Percentiles rank a stretch among this genome's conserved stretches.
Evolutionary conservation across 2,113 vertebrate genomes (phyloP).

Genomic region (Gambusia affinis): DNA sequence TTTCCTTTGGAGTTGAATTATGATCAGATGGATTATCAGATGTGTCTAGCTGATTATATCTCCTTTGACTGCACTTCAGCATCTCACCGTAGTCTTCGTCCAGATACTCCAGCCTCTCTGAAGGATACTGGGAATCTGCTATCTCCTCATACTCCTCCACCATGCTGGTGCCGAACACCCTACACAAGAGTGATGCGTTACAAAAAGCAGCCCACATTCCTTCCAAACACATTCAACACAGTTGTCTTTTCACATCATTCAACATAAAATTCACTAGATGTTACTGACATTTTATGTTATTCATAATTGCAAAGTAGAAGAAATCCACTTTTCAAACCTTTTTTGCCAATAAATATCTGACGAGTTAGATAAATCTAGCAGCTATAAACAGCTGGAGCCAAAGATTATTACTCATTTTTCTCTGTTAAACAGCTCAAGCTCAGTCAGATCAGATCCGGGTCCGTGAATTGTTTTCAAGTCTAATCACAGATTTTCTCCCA

Average conservation of each 20-base stretch:
- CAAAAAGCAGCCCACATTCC: background rate
- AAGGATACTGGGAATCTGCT: conserved; percentile 94
- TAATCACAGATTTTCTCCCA: too few species aligned
- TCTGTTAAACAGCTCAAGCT: too few species aligned
- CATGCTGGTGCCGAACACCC: conserved; percentile 99
- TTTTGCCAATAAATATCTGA: too few species aligned
- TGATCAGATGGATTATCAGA: background rate
- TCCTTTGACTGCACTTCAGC: background rate
- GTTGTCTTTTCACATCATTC: too few species aligned
- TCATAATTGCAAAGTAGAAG: too few species aligned
- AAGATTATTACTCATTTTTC: background rate
- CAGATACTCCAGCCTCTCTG: conserved; percentile 90
- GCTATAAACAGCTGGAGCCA: background rate
- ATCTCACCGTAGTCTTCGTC: conserved; percentile 94
- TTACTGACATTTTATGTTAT: background rate
- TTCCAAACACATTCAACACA: background rate
- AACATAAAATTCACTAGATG: background rate
- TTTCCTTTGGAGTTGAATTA: background rate
- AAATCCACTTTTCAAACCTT: too few species aligned
- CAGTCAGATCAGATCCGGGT: too few species aligned
- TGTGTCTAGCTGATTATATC: background rate
- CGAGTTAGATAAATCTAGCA: background rate
- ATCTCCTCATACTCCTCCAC: conserved; percentile 99
- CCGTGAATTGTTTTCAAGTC: too few species aligned
- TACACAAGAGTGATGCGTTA: conserved; percentile 59